A percentile compares a stretch with the other conserved stretches of the same genome.
These are phyloP conservation scores for Tachycineta bicolor DNA, from an alignment of 2,113 vertebrate species.

Conservation along the genomic window DNA sequence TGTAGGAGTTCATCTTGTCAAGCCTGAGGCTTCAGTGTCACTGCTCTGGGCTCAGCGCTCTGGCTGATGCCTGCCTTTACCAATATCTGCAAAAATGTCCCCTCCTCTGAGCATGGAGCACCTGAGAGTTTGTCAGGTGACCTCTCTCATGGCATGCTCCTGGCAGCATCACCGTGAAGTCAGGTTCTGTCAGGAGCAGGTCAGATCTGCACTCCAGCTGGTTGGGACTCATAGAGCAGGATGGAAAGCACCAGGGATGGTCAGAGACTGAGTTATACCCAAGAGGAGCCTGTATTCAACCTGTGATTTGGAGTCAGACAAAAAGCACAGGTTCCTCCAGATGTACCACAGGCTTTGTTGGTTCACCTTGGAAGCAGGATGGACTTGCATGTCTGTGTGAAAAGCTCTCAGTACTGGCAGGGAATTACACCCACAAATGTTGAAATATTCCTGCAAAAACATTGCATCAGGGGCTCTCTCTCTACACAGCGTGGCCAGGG, in stretches of 20 bases:
- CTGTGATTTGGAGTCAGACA: neutral
- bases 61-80: neutral
- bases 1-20: neutral
- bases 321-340: neutral
- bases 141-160: neutral
- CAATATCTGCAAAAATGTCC: neutral
- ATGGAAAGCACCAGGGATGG: accelerated
- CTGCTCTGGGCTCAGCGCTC: neutral
- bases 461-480: neutral
- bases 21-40: neutral
- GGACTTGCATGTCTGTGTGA: neutral
- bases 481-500: neutral
- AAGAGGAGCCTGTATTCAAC: neutral
- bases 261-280: neutral
- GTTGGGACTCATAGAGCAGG: accelerated
- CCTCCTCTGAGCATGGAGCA: neutral
- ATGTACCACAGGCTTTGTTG: neutral
- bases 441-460: neutral
- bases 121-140: neutral
- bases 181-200: neutral
- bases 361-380: neutral
- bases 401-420: neutral
- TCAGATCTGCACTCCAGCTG: neutral
- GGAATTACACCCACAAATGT: accelerated
- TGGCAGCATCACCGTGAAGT: neutral